Conservation (phyloP, 2,113 vertebrate genomes). For the Aegithalos caudatus region DNA sequence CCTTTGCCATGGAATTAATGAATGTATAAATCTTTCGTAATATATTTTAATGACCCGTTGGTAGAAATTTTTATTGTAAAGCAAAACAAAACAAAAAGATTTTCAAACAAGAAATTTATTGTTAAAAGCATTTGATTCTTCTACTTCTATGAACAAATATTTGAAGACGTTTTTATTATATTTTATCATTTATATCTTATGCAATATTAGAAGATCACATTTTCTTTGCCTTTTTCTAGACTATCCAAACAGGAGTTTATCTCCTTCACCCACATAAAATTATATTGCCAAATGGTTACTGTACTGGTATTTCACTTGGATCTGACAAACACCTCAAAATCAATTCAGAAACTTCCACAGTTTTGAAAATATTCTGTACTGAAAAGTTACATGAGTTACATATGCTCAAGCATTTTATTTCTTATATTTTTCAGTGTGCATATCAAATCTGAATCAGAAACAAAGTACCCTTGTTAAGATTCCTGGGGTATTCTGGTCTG, state of each 20-base stretch:
- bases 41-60: constrained; percentile 61
- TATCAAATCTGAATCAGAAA: background rate
- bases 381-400: background rate
- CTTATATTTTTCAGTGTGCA: background rate
- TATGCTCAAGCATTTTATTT: background rate
- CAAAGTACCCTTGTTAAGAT: background rate
- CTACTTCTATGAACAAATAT: background rate
- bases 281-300: background rate
- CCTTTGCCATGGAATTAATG: constrained; percentile 64
- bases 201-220: background rate
- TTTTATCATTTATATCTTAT: background rate
- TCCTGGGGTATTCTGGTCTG: background rate
- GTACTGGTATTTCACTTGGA: background rate
- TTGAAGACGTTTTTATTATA: fast-evolving
- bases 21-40: constrained; percentile 68
- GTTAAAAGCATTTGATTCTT: background rate
- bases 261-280: background rate
- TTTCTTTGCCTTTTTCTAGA: background rate
- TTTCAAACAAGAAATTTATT: constrained; percentile 19
- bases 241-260: background rate
- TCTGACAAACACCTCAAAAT: background rate
- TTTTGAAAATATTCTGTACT: background rate
- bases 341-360: background rate
- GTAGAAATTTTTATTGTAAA: constrained; percentile 44
- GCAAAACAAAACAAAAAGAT: background rate